These are phyloP conservation scores for Zygothrica quintamaculata DNA, from an alignment of 2,888 invertebrate species.

Conservation along the genomic window DNA sequence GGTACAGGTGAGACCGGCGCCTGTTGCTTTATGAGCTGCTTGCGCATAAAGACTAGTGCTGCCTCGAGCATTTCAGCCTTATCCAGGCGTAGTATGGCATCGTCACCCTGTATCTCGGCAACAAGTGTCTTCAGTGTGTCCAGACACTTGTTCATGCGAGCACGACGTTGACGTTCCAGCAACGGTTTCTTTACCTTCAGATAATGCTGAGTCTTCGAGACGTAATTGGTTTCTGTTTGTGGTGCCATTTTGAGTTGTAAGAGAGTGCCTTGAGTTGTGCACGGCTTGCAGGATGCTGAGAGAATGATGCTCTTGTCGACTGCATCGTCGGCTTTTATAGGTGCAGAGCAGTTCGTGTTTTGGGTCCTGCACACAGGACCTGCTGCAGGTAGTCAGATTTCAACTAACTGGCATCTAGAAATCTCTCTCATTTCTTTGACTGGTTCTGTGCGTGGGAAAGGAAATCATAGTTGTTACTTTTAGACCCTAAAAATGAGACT, in stretches of 20 bases:
- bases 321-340: slow-evolving; percentile 68
- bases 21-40: slow-evolving; percentile 85
- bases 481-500: slow-evolving; percentile 43
- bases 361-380: slow-evolving; percentile 59
- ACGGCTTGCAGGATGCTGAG: slow-evolving; percentile 69
- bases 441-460: slow-evolving; percentile 71
- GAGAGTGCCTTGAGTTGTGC: slow-evolving; percentile 49
- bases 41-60: slow-evolving; percentile 92
- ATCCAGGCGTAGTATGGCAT: slow-evolving; percentile 94
- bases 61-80: slow-evolving; percentile 95
- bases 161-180: slow-evolving; percentile 94
- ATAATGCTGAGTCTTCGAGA: slow-evolving; percentile 94
- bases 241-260: slow-evolving; percentile 62
- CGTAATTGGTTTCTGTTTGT: slow-evolving; percentile 80
- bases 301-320: slow-evolving; percentile 68
- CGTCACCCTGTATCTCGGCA: slow-evolving; percentile 91
- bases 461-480: slow-evolving; percentile 59
- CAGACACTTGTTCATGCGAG: slow-evolving; percentile 94
- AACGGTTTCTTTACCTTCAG: slow-evolving; percentile 97
- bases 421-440: slow-evolving; percentile 51
- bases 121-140: slow-evolving; percentile 95
- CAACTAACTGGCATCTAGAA: slow-evolving; percentile 50
- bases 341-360: slow-evolving; percentile 21
- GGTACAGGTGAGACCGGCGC: slow-evolving; percentile 85
- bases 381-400: slow-evolving; percentile 68